phyloP scores from a whole-genome alignment of 2,113 vertebrate species.

The Odobenus rosmarus region DNA sequence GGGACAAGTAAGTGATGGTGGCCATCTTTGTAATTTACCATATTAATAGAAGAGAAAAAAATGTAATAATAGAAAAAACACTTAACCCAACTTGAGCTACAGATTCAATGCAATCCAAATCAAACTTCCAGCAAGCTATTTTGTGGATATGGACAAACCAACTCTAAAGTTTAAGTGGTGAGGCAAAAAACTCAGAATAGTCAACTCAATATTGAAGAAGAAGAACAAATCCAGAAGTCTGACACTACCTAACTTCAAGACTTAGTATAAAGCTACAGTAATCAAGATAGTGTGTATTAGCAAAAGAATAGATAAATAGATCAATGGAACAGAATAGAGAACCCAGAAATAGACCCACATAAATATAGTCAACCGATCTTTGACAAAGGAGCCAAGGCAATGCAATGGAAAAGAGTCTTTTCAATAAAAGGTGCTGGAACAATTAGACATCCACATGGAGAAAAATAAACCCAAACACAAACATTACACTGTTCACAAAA shows the following conservation, averaged over 20 bases:
- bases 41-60: not conserved
- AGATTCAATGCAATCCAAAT: not conserved
- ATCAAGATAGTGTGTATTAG: not conserved
- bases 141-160: not conserved
- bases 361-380: not conserved
- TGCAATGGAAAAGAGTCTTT: not conserved
- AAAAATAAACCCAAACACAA: not conserved
- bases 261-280: not conserved
- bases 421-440: not conserved
- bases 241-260: not conserved
- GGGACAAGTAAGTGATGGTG: not conserved
- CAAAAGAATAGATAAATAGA: not conserved
- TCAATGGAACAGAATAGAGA: not conserved
- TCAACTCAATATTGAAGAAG: not conserved
- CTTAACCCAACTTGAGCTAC: not conserved
- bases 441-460: not conserved
- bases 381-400: not conserved
- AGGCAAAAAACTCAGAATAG: not conserved
- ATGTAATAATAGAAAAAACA: not conserved
- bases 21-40: not conserved
- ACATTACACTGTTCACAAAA: not conserved
- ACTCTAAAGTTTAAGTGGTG: not conserved
- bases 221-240: not conserved
- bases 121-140: not conserved
- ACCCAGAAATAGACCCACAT: not conserved